These are phyloP conservation scores for Mastacembelus armatus DNA, from an alignment of 2,797 vertebrate species.

Conservation along the genomic window DNA sequence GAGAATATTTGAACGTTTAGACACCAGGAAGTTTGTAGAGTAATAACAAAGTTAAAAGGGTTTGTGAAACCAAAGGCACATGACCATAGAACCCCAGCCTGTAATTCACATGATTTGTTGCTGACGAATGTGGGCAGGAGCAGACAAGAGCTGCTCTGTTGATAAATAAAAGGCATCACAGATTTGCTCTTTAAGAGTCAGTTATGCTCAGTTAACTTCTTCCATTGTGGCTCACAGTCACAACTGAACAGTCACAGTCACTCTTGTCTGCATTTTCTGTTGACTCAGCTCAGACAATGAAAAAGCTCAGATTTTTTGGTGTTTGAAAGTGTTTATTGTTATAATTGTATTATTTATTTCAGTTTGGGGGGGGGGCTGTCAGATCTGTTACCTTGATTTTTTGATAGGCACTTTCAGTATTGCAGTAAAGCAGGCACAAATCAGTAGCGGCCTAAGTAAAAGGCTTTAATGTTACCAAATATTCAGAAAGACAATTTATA, in stretches of 20 bases:
- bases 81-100: neutral
- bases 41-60: slow-evolving; percentile 15
- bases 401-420: slow-evolving; percentile 10
- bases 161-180: neutral
- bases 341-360: slow-evolving; percentile 49
- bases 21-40: slow-evolving; percentile 8
- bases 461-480: slow-evolving; percentile 22
- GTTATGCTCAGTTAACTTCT: neutral
- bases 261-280: neutral
- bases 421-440: slow-evolving; percentile 8
- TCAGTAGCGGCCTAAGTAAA: neutral
- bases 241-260: slow-evolving; percentile 22
- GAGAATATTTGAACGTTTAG: slow-evolving; percentile 38
- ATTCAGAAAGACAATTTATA: slow-evolving; percentile 8
- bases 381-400: slow-evolving; percentile 17
- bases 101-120: slow-evolving; percentile 22
- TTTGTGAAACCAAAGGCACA: neutral
- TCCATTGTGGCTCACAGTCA: neutral
- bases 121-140: neutral
- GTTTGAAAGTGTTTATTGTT: slow-evolving; percentile 63
- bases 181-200: slow-evolving; percentile 13
- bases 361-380: neutral
- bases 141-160: slow-evolving; percentile 14
- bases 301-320: too few species aligned
- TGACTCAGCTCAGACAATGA: neutral